phyloP scores from a whole-genome alignment of 2,113 vertebrate species.

The Tursiops truncatus region DNA sequence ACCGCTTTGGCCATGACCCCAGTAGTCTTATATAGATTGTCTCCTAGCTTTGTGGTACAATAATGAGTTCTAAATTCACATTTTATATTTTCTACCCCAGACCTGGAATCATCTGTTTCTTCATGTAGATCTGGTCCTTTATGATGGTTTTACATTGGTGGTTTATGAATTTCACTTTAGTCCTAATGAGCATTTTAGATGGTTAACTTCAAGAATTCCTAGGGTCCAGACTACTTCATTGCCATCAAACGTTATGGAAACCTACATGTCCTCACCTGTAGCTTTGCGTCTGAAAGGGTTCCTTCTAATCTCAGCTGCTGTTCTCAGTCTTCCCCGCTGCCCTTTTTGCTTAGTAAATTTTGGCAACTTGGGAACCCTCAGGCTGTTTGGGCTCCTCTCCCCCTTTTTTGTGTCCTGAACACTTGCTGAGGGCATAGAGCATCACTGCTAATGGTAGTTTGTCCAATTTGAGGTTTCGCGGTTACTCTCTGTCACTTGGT shows the following conservation, averaged over 20 bases:
- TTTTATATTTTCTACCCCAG: neutral
- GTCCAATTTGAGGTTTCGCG: neutral
- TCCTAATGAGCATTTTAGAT: neutral
- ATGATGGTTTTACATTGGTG: neutral
- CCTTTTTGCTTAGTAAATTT: neutral
- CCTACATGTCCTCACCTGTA: neutral
- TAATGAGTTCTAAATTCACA: neutral
- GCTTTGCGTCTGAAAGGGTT: neutral
- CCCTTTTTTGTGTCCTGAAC: neutral
- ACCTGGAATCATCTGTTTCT: neutral
- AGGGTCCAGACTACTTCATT: neutral
- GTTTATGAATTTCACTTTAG: neutral
- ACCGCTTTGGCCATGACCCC: neutral
- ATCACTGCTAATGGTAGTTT: neutral
- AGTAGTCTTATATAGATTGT: neutral
- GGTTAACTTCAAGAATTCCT: neutral
- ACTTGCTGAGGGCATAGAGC: neutral
- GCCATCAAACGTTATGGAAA: neutral
- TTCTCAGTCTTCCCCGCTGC: neutral
- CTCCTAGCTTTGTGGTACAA: neutral
- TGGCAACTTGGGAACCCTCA: neutral
- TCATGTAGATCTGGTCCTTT: neutral
- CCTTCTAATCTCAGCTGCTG: neutral
- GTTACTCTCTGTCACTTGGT: neutral
- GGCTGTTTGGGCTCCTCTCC: rapidly evolving